Evolutionary conservation across 35 echinoderm and acorn worm genomes (phyloP).

Genomic region (Hemicentrotus pulcherrimus): DNA sequence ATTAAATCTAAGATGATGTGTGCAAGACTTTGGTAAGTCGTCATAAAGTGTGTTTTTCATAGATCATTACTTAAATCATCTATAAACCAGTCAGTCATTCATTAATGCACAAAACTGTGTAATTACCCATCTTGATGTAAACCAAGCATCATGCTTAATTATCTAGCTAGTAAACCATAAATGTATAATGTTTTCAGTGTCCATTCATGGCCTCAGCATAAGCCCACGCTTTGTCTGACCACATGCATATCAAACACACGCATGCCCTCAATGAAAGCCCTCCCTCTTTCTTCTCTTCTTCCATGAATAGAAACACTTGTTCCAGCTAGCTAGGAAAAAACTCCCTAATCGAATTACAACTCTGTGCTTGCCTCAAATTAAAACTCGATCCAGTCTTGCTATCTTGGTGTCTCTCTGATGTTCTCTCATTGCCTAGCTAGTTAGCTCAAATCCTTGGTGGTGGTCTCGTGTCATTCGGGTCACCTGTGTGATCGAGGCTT

Average conservation of each 20-base stretch:
- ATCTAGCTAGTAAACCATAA: background rate
- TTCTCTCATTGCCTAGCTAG: background rate
- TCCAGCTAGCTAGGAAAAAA: background rate
- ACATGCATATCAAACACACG: background rate
- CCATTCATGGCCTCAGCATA: background rate
- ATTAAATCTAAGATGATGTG: too few relatives aligned
- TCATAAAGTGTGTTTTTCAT: too few relatives aligned
- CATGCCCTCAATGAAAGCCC: background rate
- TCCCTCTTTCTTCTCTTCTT: background rate
- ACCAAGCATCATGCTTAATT: background rate
- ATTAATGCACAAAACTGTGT: background rate
- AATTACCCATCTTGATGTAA: background rate
- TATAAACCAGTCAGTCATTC: background rate
- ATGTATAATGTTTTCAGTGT: background rate
- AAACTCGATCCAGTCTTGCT: background rate
- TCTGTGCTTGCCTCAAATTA: background rate
- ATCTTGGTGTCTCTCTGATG: background rate
- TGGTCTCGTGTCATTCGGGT: background rate
- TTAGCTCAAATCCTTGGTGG: background rate
- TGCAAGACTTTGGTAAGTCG: too few relatives aligned
- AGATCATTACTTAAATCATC: background rate
- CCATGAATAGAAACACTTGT: background rate
- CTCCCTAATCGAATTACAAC: conserved; percentile 11
- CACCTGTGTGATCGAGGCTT: background rate
- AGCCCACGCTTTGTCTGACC: background rate